phyloP scores from a whole-genome alignment of 2,113 vertebrate species.

The Ceratotherium simum region DNA sequence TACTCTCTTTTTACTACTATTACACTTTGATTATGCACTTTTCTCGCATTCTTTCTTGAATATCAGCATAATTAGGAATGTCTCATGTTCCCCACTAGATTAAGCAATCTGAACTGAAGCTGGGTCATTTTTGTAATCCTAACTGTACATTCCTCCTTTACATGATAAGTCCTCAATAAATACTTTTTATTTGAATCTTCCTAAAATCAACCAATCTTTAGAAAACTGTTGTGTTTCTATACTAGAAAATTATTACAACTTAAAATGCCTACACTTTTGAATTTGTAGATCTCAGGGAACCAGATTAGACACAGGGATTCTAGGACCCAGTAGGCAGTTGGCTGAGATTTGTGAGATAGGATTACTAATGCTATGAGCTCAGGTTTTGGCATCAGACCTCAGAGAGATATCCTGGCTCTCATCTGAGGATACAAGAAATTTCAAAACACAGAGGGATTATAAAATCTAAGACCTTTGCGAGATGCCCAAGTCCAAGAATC shows the following conservation, averaged over 20 bases:
- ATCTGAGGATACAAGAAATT: neutral
- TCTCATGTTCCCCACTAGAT: neutral
- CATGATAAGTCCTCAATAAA: neutral
- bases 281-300: neutral
- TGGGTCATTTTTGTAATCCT: neutral
- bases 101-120: neutral
- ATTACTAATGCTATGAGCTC: neutral
- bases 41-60: neutral
- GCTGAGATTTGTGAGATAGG: neutral
- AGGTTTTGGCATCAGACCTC: neutral
- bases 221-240: neutral
- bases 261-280: neutral
- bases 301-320: neutral
- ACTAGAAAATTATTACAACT: neutral
- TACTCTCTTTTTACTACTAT: neutral
- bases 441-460: neutral
- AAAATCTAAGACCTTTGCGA: neutral
- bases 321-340: neutral
- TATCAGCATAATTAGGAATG: neutral
- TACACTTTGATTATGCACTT: neutral
- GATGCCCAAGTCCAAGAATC: neutral
- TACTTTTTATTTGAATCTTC: neutral
- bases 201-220: neutral
- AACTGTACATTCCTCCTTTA: neutral
- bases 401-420: neutral